Percentiles rank a stretch among this genome's conserved stretches.
phyloP scores from a whole-genome alignment of 2,797 vertebrate species.

The Mormyrus proboscirostris region DNA sequence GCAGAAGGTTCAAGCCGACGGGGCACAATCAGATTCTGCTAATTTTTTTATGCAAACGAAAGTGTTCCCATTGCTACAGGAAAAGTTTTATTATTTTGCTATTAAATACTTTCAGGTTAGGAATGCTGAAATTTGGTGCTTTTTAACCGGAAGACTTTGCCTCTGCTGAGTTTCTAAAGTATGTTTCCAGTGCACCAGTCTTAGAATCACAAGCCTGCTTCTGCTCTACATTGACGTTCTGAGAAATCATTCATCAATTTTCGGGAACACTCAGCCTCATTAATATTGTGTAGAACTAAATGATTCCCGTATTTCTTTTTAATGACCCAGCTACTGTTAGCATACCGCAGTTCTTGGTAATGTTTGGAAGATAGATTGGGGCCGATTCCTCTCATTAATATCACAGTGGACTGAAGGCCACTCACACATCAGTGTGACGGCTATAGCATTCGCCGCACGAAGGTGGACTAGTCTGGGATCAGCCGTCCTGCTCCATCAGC shows the following conservation, averaged over 20 bases:
- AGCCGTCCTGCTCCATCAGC: neutral
- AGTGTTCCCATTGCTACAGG: neutral
- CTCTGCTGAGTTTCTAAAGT: neutral
- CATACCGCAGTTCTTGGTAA: neutral
- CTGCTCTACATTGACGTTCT: neutral
- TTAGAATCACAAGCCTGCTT: neutral
- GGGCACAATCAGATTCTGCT: neutral
- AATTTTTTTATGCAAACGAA: neutral
- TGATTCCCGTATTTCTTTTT: neutral
- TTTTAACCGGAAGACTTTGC: neutral
- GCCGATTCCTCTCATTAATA: neutral
- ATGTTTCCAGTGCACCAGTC: neutral
- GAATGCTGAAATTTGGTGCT: neutral
- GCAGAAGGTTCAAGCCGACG: neutral
- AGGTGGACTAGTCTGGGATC: neutral
- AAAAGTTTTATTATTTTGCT: neutral
- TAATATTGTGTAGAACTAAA: constrained; percentile 18
- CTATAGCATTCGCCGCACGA: neutral
- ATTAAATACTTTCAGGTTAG: neutral
- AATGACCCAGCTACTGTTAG: neutral
- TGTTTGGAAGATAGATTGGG: neutral
- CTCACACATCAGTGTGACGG: neutral
- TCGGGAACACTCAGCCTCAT: neutral
- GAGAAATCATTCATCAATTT: neutral
- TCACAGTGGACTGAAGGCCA: neutral